These are phyloP conservation scores for Dolichoris vasculosae DNA, from an alignment of 1,140 invertebrate genomes.

Conservation along the genomic window DNA sequence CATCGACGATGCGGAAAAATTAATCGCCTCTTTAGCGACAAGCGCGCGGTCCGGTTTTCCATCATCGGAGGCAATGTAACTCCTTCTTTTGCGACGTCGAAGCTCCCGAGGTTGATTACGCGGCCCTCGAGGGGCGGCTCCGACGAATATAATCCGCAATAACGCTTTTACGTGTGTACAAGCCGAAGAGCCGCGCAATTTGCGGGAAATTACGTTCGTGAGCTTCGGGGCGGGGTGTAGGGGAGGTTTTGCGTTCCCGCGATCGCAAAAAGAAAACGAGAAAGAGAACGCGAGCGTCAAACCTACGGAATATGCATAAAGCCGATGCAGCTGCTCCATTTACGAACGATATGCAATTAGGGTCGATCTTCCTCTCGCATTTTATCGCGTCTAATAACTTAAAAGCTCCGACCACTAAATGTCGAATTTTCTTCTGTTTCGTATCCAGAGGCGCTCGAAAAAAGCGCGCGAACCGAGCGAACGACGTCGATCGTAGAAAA, in stretches of 20 bases:
- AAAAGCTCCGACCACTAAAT: background rate
- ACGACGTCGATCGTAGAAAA: background rate
- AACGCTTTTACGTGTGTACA: background rate
- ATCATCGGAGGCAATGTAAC: too few relatives aligned
- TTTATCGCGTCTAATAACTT: background rate
- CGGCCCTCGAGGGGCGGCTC: background rate
- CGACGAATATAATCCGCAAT: background rate
- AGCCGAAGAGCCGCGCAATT: background rate
- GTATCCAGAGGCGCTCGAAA: background rate
- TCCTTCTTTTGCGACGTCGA: background rate
- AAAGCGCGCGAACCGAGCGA: background rate
- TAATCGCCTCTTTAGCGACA: background rate
- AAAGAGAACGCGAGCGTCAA: too few relatives aligned
- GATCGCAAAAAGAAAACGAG: background rate
- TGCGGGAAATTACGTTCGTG: background rate
- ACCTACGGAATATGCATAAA: background rate
- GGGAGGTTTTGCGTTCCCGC: background rate
- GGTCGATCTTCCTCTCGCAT: background rate
- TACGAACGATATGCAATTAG: slow-evolving; percentile 24
- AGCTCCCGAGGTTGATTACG: too few relatives aligned
- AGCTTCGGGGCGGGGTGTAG: background rate
- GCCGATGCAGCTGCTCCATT: background rate
- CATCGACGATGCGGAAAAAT: background rate
- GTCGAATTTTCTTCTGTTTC: background rate
- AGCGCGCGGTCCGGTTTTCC: background rate